Conservation (phyloP, 2,113 vertebrate species). For the Dromaius novaehollandiae region DNA sequence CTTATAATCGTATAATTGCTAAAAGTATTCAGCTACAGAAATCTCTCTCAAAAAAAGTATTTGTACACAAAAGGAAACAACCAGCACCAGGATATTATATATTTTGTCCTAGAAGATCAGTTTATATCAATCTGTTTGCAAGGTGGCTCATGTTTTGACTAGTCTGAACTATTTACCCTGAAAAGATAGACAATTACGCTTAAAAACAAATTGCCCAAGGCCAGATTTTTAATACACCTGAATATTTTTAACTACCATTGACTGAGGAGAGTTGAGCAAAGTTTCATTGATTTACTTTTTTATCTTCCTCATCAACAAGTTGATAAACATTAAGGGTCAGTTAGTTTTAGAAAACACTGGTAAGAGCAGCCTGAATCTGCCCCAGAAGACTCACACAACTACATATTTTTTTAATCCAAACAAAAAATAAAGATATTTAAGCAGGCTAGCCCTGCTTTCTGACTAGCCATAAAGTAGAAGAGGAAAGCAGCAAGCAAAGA, state of each 20-base stretch:
- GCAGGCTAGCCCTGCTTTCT: background rate
- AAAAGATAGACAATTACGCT: background rate
- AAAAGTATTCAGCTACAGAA: constrained; percentile 4
- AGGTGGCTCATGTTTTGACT: background rate
- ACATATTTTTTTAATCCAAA: background rate
- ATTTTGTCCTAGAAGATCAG: background rate
- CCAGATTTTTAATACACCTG: background rate
- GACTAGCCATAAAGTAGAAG: background rate
- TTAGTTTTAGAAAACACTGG: background rate
- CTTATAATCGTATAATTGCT: background rate
- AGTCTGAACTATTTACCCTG: background rate
- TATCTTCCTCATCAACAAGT: no score
- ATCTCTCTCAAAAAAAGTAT: background rate
- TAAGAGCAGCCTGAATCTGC: background rate
- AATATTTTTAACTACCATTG: background rate
- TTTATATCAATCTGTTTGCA: background rate
- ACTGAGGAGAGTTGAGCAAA: background rate
- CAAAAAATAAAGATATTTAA: background rate
- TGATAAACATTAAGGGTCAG: no score
- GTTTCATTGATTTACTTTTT: background rate
- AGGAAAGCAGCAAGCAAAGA: background rate
- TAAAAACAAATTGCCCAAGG: background rate
- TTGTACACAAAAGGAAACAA: background rate
- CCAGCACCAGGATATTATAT: accelerated
- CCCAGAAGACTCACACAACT: background rate